phyloP scores from a whole-genome alignment of 2,113 vertebrate species.

The Azemiops feae region DNA sequence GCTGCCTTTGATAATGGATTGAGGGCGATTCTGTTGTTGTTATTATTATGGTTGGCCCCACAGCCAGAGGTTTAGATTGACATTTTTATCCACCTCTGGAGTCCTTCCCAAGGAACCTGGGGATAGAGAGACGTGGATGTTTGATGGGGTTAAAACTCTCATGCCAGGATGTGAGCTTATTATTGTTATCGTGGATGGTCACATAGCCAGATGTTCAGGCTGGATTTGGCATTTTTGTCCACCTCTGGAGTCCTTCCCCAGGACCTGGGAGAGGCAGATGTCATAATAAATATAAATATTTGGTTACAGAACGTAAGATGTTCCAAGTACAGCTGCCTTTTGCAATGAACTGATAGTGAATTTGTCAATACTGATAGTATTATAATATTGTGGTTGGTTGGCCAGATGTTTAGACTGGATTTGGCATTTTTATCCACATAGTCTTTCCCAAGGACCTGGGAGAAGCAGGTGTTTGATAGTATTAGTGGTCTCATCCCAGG shows the following conservation, averaged over 20 bases:
- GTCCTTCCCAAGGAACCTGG: neutral
- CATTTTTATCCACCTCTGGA: neutral
- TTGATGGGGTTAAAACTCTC: too few species aligned
- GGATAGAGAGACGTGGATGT: too few species aligned
- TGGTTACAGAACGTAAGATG: too few species aligned
- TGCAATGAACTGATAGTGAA: too few species aligned
- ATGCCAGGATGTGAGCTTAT: too few species aligned
- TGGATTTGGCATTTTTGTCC: neutral
- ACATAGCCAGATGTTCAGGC: neutral
- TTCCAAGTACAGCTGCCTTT: too few species aligned
- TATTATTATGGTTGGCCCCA: too few species aligned
- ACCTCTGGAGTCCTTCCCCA: neutral
- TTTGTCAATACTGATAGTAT: too few species aligned
- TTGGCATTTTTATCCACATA: neutral
- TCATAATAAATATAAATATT: too few species aligned
- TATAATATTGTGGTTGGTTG: too few species aligned
- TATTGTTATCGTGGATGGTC: neutral
- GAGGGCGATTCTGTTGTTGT: too few species aligned
- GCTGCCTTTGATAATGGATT: too few species aligned
- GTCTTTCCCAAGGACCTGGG: neutral
- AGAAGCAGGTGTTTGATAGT: neutral
- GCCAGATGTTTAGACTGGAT: neutral
- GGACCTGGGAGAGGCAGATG: neutral
- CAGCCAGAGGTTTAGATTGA: neutral
- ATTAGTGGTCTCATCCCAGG: neutral